A percentile compares a stretch with the other conserved stretches of the same genome.
These are phyloP conservation scores for Bubo blakistoni DNA, from an alignment of 2,113 vertebrate species.

Conservation along the genomic window DNA sequence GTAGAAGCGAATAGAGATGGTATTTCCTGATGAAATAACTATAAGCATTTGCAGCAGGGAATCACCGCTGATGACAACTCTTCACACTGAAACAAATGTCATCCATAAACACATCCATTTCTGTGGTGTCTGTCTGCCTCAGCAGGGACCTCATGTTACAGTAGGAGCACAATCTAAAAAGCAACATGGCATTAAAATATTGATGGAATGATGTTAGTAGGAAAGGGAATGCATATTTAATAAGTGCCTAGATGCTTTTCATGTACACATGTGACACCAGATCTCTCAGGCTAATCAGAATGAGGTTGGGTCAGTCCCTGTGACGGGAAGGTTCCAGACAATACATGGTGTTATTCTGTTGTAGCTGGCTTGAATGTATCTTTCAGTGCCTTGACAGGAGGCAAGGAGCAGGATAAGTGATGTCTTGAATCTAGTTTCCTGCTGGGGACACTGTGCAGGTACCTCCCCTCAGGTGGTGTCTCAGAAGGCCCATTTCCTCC, in stretches of 20 bases:
- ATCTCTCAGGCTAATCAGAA: conserved; percentile 19
- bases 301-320: not conserved
- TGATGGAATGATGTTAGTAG: conserved; percentile 35
- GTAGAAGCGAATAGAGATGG: not conserved
- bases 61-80: not conserved
- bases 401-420: not conserved
- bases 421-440: not conserved
- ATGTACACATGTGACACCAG: conserved; percentile 35
- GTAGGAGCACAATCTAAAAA: conserved; percentile 17
- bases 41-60: not conserved
- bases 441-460: not conserved
- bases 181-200: conserved; percentile 55
- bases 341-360: not conserved
- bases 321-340: not conserved
- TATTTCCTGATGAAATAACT: not conserved
- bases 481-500: not conserved
- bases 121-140: not conserved
- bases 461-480: not conserved
- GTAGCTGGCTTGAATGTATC: not conserved
- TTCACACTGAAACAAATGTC: not conserved
- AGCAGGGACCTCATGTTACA: conserved; percentile 1
- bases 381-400: not conserved
- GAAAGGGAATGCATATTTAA: conserved; percentile 48
- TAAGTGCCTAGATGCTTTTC: conserved; percentile 44
- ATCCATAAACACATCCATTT: not conserved